Conservation (phyloP, 2,113 vertebrate species). For the Empidonax traillii region DNA sequence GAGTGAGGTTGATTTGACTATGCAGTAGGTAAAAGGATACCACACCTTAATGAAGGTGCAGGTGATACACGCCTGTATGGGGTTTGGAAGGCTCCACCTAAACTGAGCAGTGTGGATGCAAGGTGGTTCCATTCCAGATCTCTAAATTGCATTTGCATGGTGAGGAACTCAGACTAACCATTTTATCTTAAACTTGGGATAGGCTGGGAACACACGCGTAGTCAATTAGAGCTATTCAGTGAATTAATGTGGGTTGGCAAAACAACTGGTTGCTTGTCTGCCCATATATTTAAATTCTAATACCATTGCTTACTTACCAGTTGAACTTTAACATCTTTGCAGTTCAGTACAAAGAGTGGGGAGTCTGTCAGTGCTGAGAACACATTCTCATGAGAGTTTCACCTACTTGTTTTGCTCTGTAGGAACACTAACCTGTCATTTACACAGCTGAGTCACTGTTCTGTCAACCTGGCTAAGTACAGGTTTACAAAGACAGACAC, state of each 20-base stretch:
- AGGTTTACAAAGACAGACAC: neutral
- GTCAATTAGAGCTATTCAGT: neutral
- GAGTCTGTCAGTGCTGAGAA: neutral
- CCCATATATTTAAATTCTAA: neutral
- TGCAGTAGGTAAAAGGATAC: neutral
- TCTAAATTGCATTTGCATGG: neutral
- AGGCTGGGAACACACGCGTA: neutral
- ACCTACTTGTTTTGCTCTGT: neutral
- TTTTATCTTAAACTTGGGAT: neutral
- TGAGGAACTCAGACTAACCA: neutral
- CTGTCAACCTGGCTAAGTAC: neutral
- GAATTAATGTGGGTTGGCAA: neutral
- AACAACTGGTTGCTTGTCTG: neutral
- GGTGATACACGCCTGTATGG: neutral
- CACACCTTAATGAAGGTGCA: neutral
- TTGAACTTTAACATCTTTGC: neutral
- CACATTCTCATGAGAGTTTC: neutral
- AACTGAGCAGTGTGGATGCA: neutral
- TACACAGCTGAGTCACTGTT: constrained; percentile 24
- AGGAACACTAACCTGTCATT: neutral
- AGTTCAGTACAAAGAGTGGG: neutral
- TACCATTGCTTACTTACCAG: neutral
- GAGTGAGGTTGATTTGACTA: neutral
- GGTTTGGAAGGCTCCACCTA: neutral
- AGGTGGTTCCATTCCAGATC: neutral